phyloP scores from a whole-genome alignment of 2,888 invertebrate species.

The Cataglyphis altisquamis region DNA sequence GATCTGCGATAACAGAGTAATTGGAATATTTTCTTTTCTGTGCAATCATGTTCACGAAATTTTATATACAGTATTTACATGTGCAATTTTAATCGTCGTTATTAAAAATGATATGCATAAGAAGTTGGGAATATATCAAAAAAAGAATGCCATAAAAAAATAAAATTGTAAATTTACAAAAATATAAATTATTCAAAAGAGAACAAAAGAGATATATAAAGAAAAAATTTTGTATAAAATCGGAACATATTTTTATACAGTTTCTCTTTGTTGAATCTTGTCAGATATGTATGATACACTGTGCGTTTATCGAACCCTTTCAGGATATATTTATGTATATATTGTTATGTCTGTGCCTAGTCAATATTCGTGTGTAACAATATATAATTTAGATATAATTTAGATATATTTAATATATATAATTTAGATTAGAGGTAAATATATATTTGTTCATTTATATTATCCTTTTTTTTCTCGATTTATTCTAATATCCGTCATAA shows the following conservation, averaged over 20 bases:
- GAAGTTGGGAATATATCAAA: neutral
- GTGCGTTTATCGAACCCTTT: constrained; percentile 10
- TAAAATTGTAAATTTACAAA: constrained; percentile 29
- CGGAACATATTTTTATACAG: neutral
- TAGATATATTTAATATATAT: neutral
- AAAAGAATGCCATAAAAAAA: constrained; percentile 17
- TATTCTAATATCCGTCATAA: neutral
- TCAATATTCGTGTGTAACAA: too few relatives aligned
- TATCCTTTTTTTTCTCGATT: neutral
- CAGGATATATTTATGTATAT: neutral
- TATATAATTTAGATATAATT: neutral
- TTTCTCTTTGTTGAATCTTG: constrained; percentile 2
- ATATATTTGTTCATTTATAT: neutral
- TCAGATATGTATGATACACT: neutral
- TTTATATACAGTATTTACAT: constrained; percentile 78
- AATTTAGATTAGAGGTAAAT: neutral
- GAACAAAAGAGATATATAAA: neutral
- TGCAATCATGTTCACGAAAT: neutral
- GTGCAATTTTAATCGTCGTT: constrained; percentile 77
- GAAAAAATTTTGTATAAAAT: constrained; percentile 12
- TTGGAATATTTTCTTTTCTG: neutral
- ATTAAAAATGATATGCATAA: constrained; percentile 25
- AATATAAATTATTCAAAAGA: constrained; percentile 16
- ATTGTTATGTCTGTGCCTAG: too few relatives aligned
- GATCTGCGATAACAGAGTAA: constrained; percentile 72